Percentiles rank a stretch among this genome's conserved stretches.
These are phyloP conservation scores for Mystacides longicornis DNA, from an alignment of 2,888 invertebrate genomes.

Conservation along the genomic window DNA sequence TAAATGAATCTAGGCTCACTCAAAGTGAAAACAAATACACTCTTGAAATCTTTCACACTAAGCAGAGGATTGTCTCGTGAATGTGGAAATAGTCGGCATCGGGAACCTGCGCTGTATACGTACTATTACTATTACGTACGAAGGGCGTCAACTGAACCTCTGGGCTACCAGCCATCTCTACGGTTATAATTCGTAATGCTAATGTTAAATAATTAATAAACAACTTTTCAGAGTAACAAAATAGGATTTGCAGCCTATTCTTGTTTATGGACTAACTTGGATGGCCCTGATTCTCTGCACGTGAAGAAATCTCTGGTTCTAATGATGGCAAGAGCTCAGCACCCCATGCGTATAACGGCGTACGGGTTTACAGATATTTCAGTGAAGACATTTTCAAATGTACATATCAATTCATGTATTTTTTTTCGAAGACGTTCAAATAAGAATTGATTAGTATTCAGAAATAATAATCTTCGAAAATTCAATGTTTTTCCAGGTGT, in stretches of 20 bases:
- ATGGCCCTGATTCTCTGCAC: not conserved
- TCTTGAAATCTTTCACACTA: no score
- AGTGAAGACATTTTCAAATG: conserved; percentile 19
- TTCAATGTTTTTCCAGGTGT: conserved; percentile 17
- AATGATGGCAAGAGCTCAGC: conserved; percentile 13
- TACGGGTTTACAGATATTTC: conserved; percentile 19
- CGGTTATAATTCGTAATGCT: no score
- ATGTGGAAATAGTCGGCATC: no score
- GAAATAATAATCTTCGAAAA: conserved; percentile 1
- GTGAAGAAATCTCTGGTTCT: conserved; percentile 11
- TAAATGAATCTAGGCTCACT: no score
- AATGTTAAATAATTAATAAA: no score
- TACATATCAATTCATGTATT: not conserved
- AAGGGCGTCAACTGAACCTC: no score
- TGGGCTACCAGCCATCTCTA: no score
- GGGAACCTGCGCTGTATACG: no score
- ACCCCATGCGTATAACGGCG: conserved; percentile 15
- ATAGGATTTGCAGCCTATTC: conserved; percentile 16
- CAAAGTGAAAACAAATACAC: no score
- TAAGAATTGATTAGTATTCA: not conserved
- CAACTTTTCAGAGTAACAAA: conserved; percentile 18
- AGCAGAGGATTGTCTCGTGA: no score
- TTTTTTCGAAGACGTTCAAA: not conserved
- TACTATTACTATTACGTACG: no score
- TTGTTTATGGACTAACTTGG: conserved; percentile 14